These are phyloP conservation scores for Melanerpes aurifrons DNA, from an alignment of 2,113 vertebrate species.

Conservation along the genomic window DNA sequence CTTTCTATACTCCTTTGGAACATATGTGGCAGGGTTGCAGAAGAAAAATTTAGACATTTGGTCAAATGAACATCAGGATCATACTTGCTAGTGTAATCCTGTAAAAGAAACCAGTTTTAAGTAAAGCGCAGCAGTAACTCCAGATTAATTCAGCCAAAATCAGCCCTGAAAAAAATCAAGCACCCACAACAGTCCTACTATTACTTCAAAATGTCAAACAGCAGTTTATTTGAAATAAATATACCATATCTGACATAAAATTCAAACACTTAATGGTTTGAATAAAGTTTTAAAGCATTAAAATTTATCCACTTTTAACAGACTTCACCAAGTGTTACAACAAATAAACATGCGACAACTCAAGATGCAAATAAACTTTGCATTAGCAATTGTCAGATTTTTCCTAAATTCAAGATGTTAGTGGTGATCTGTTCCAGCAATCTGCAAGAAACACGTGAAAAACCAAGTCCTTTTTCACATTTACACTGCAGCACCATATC, in stretches of 20 bases:
- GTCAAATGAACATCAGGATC: constrained; percentile 81
- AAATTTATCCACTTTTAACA: constrained; percentile 1
- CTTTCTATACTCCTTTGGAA: constrained; percentile 86
- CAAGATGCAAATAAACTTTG: background rate
- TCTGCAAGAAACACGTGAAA: background rate
- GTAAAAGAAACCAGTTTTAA: constrained; percentile 31
- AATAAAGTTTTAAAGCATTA: background rate
- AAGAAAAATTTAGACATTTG: constrained; percentile 86
- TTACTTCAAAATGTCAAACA: background rate
- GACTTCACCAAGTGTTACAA: background rate
- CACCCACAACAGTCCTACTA: background rate
- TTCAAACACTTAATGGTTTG: background rate
- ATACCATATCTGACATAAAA: background rate
- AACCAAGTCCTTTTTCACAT: background rate
- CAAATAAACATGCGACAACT: background rate
- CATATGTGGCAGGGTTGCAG: constrained; percentile 84
- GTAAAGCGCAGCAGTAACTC: background rate
- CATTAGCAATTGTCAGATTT: background rate
- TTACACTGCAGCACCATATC: background rate
- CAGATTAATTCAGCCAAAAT: background rate
- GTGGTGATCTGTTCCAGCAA: background rate
- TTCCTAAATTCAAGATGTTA: background rate
- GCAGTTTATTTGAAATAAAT: constrained; percentile 11
- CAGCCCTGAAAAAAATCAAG: background rate
- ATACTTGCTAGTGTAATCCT: constrained; percentile 83